Evolutionary conservation across 53 echinoderm and acorn worm genomes (phyloP).

Genomic region (Patiria pectinifera): DNA sequence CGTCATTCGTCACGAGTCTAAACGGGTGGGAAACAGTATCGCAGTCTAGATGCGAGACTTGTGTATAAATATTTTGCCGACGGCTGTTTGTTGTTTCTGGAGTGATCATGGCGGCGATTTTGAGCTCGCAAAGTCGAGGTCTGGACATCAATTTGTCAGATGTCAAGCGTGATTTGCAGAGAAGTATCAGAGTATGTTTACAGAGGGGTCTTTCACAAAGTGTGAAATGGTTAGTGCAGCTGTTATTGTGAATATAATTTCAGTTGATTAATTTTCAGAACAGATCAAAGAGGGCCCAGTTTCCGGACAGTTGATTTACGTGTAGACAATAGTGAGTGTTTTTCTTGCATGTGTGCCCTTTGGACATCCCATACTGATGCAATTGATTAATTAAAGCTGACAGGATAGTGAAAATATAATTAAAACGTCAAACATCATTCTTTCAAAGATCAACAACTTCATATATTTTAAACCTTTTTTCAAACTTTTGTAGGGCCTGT

Average conservation of each 20-base stretch:
- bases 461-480: too few species aligned
- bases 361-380: neutral
- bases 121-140: constrained; percentile 23
- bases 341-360: neutral
- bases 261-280: neutral
- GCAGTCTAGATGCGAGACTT: neutral
- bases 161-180: constrained; percentile 83
- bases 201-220: constrained; percentile 89
- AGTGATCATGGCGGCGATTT: constrained; percentile 44
- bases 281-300: constrained; percentile 2
- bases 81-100: constrained; percentile 25
- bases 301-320: constrained; percentile 24
- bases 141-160: constrained; percentile 71
- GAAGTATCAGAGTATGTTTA: constrained; percentile 76
- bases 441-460: too few species aligned
- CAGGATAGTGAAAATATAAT: too few species aligned
- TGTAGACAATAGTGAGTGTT: neutral
- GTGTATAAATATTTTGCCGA: neutral
- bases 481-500: neutral
- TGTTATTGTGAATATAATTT: neutral
- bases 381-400: too few species aligned
- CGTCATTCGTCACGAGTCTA: neutral
- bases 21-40: neutral
- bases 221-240: constrained; percentile 85
- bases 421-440: too few species aligned